Evolutionary conservation across 2,113 vertebrate species (phyloP).

Genomic region (Crotalus horridus): DNA sequence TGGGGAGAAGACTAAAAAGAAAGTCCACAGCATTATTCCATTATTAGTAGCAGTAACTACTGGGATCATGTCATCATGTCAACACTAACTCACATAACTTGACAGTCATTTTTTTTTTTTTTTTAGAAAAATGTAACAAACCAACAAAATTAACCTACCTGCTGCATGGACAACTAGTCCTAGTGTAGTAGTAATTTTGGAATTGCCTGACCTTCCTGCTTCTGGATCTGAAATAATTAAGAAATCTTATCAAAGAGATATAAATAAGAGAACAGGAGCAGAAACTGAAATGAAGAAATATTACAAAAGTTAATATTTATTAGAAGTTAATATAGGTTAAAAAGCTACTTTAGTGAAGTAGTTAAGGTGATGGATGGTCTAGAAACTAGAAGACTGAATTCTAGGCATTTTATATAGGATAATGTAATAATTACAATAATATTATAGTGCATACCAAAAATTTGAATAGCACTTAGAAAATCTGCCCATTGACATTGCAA

Average conservation of each 20-base stretch:
- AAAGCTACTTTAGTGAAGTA: neutral
- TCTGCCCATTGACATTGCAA: neutral
- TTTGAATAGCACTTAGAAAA: neutral
- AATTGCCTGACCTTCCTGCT: slow-evolving; percentile 80
- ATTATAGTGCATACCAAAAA: neutral
- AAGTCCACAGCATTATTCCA: neutral
- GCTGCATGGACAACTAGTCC: slow-evolving; percentile 97
- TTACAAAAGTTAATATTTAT: rapidly evolving
- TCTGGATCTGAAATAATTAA: slow-evolving; percentile 83
- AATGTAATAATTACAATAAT: neutral
- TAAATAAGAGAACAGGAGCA: slow-evolving; percentile 16
- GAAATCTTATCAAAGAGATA: slow-evolving; percentile 30
- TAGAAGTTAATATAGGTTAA: neutral
- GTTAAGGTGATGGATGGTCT: neutral
- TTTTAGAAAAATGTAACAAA: neutral
- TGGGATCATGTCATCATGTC: neutral
- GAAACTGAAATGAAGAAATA: slow-evolving; percentile 9
- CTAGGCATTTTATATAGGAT: neutral
- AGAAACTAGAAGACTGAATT: neutral
- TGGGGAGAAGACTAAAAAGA: neutral
- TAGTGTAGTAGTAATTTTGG: slow-evolving; percentile 95
- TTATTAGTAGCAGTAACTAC: neutral
- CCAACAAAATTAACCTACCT: slow-evolving; percentile 67
- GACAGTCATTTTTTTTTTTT: neutral
- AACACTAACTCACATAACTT: neutral